Evolutionary conservation across 2,888 invertebrate species (phyloP).

Genomic region (Spialia ferax): DNA sequence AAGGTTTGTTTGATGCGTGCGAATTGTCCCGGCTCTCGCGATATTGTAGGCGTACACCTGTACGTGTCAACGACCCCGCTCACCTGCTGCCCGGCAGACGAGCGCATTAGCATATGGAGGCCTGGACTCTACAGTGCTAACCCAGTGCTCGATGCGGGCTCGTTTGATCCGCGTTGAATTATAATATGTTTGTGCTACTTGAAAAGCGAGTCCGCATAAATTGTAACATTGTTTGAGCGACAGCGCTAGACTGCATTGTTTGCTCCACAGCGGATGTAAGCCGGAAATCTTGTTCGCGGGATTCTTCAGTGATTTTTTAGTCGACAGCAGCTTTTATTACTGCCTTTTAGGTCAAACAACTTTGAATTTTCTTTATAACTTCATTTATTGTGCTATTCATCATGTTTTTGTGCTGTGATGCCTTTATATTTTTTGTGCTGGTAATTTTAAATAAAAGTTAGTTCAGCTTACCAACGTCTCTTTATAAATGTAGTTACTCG

Average conservation of each 20-base stretch:
- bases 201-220: conserved; percentile 31
- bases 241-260: conserved; percentile 31
- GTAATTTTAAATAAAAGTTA: background rate
- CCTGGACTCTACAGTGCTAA: conserved; percentile 45
- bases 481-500: background rate
- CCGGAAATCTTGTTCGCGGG: conserved; percentile 39
- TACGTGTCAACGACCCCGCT: conserved; percentile 75
- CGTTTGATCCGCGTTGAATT: conserved; percentile 15
- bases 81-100: conserved; percentile 72
- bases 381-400: conserved; percentile 1
- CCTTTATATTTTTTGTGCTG: background rate
- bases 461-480: background rate
- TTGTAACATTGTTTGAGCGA: conserved; percentile 27
- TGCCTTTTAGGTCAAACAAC: conserved; percentile 26
- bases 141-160: conserved; percentile 21
- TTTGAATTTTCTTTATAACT: conserved; percentile 27
- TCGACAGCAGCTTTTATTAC: conserved; percentile 33
- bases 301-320: conserved; percentile 26
- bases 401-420: conserved; percentile 3
- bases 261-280: conserved; percentile 34
- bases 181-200: conserved; percentile 15
- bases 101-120: conserved; percentile 65
- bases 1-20: conserved; percentile 31
- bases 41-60: conserved; percentile 58
- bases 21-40: conserved; percentile 43